Conservation (phyloP, 1,140 invertebrate genomes). For the Hyles vespertilio region DNA sequence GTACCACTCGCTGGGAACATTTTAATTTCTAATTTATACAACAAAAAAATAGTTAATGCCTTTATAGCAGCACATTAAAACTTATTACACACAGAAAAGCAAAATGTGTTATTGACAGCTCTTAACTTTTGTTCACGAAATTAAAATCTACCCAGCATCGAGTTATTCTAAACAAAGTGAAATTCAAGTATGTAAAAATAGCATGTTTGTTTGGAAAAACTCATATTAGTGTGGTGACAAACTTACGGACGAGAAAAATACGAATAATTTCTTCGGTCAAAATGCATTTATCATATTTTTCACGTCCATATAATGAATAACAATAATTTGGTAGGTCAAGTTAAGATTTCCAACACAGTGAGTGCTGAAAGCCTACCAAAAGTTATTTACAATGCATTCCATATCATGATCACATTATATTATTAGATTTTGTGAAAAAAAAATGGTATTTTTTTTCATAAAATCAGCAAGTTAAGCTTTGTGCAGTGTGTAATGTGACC, state of each 20-base stretch:
- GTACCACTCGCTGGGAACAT: conserved; percentile 28
- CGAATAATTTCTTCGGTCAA: not conserved
- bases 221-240: conserved; percentile 18
- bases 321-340: conserved; percentile 52
- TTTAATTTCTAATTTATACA: not conserved
- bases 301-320: conserved; percentile 4
- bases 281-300: conserved; percentile 9
- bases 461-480: conserved; percentile 25
- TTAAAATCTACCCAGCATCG: not conserved
- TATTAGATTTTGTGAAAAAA: not conserved
- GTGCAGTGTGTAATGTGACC: conserved; percentile 44
- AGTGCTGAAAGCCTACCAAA: conserved; percentile 60
- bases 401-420: conserved; percentile 15
- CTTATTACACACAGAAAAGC: too few species aligned
- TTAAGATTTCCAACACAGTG: conserved; percentile 47
- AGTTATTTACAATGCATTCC: conserved; percentile 72
- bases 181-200: too few species aligned
- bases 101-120: too few species aligned
- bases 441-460: conserved; percentile 11
- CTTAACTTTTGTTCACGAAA: too few species aligned
- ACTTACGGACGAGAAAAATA: conserved; percentile 18
- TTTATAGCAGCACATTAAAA: too few species aligned
- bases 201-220: conserved; percentile 22
- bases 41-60: too few species aligned
- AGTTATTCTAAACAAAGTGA: conserved; percentile 1